A percentile compares a stretch with the other conserved stretches of the same genome.
Conservation (phyloP, 1,140 invertebrate genomes). For the Drosophila pseudoobscura region DNA sequence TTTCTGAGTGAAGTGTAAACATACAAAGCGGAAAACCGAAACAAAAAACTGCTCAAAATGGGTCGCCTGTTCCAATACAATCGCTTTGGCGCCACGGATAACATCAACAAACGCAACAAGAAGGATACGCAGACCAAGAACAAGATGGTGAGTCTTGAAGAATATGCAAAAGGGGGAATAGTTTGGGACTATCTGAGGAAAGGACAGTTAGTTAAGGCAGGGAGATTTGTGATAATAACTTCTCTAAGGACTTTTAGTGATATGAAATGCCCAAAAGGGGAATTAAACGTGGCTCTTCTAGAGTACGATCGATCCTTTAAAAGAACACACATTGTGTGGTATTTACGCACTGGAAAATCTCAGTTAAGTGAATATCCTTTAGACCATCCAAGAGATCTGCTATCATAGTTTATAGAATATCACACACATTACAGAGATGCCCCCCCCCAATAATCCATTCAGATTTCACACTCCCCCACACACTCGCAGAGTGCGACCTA, state of each 20-base stretch:
- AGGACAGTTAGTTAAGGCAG: background rate
- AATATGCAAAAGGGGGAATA: background rate
- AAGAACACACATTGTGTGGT: too few relatives aligned
- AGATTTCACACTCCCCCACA: slow-evolving; percentile 42
- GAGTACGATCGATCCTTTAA: too few relatives aligned
- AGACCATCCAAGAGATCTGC: too few relatives aligned
- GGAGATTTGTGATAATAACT: too few relatives aligned
- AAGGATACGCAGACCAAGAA: slow-evolving; percentile 68
- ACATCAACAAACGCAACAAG: slow-evolving; percentile 59
- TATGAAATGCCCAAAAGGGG: too few relatives aligned
- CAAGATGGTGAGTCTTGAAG: slow-evolving; percentile 58
- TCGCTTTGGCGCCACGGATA: slow-evolving; percentile 72
- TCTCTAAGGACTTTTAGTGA: too few relatives aligned
- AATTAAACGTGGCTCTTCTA: too few relatives aligned
- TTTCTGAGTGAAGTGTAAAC: slow-evolving; percentile 48
- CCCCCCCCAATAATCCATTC: slow-evolving; percentile 8
- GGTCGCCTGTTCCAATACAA: slow-evolving; percentile 80
- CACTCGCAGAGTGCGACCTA: background rate
- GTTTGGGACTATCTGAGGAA: background rate
- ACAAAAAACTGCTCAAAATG: slow-evolving; percentile 51
- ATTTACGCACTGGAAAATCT: too few relatives aligned
- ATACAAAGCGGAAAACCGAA: slow-evolving; percentile 9
- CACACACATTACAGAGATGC: too few relatives aligned
- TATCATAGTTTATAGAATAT: too few relatives aligned
- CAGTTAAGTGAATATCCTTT: too few relatives aligned